Base-by-base conservation (phyloP, 2,888 invertebrate genomes). In the Geotrupes spiniger region DNA sequence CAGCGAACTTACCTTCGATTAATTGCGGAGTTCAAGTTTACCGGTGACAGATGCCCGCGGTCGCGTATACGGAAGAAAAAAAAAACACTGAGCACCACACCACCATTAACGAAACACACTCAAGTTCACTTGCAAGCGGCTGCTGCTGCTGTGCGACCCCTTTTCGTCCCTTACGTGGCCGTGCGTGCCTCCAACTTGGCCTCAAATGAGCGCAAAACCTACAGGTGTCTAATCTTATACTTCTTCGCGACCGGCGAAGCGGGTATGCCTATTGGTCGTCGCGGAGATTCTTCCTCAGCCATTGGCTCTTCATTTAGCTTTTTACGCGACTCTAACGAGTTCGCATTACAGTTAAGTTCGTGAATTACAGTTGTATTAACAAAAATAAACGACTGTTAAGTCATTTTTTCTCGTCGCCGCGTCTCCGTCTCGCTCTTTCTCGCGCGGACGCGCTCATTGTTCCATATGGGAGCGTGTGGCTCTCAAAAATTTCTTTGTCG, bases 221-320 rank as follows among this genome's bases (percentile, higher is more conserved):
- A 63, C 71, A 68, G 65, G 67, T 65, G 66, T 60, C 63, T 61
- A 58, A 66, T 67, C 68, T 71, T 71, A 71, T 71, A 71, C 63
- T 59, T 61, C 62, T 56, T 57, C 60, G 54, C 57, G 58, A 62
- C 55, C 60, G 60, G 63, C 60, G 60, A 58, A 59, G 62, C 63
- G 58, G 63, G 56, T 61, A 56, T 64, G 65, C 61, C 57, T 62
- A 70, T 69, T 70, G 70, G 70, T 49, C 58, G 59, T 59, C 60
- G 62, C 61, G 63, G 63, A 57, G 63, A 66, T 42, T 42, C 42
- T 48, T 37, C 29, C 37, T 10, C 26, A 38, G 42, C 58, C 52
- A 69, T 68, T 69, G 69, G 69, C 52, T 46, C 56, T 36, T 49
- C 21, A 36, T 48, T 42, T 51, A 42, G 58, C 61, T 65, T 65